phyloP scores from a whole-genome alignment of 2,113 vertebrate genomes.

The Cranoglanis bouderius region DNA sequence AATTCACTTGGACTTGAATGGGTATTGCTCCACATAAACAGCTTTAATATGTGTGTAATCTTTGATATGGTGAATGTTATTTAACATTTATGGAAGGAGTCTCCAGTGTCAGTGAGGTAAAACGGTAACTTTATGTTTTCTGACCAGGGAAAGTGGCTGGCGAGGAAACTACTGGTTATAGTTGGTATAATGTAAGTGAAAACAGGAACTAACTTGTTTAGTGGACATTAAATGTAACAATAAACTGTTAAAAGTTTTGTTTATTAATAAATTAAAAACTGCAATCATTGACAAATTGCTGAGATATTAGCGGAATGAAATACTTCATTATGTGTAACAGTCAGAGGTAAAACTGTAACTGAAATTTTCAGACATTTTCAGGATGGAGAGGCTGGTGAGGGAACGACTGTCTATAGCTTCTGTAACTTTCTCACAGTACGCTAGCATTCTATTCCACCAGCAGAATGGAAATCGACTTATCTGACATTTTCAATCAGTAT shows the following conservation, averaged over 20 bases:
- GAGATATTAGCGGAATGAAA: not conserved
- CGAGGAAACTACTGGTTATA: not conserved
- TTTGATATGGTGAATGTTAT: not conserved
- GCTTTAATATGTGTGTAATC: not conserved
- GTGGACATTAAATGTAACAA: not conserved
- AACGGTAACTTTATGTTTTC: not conserved
- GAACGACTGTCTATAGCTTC: not conserved
- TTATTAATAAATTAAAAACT: not conserved
- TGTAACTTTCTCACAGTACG: too few relatives aligned
- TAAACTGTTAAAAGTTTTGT: not conserved
- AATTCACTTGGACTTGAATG: not conserved
- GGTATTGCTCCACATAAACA: not conserved
- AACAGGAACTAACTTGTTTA: not conserved
- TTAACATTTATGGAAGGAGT: not conserved
- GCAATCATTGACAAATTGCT: not conserved
- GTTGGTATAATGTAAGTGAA: not conserved
- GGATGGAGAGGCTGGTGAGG: not conserved
- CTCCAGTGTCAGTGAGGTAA: not conserved
- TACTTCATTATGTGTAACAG: not conserved
- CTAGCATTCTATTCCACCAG: too few relatives aligned
- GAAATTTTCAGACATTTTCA: too few relatives aligned
- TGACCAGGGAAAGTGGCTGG: not conserved
- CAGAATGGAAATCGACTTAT: too few relatives aligned
- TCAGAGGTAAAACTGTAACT: not conserved
- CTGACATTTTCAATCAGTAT: too few relatives aligned